These are phyloP conservation scores for Globicephala melas DNA, from an alignment of 2,113 vertebrate species.

Conservation along the genomic window DNA sequence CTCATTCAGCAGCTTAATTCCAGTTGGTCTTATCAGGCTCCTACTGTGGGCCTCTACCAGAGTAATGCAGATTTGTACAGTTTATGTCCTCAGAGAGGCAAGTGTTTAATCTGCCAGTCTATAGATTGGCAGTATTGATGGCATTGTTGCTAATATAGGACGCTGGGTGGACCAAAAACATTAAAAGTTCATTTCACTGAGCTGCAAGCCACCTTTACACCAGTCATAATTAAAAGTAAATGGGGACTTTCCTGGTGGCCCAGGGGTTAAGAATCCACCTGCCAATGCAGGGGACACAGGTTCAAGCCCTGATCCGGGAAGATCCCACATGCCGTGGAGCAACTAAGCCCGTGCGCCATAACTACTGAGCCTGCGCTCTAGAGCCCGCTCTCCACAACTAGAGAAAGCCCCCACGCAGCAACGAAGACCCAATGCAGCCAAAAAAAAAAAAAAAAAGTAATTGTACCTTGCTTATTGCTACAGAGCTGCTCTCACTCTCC, in stretches of 20 bases:
- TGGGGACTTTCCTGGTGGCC: too few relatives aligned
- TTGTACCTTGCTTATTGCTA: not conserved
- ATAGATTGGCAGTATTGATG: not conserved
- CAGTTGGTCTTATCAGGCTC: not conserved
- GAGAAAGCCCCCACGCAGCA: too few relatives aligned
- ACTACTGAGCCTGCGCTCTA: too few relatives aligned
- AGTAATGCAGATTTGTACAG: not conserved
- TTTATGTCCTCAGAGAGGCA: not conserved
- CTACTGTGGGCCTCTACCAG: not conserved
- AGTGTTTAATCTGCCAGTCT: not conserved
- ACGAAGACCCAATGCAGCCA: too few relatives aligned
- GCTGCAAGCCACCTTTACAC: not conserved
- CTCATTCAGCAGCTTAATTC: not conserved
- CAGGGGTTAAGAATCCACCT: too few relatives aligned
- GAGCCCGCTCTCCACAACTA: too few relatives aligned
- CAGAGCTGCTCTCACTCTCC: not conserved
- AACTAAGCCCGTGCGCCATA: too few relatives aligned
- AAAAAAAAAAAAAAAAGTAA: not conserved
- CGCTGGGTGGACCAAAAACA: not conserved
- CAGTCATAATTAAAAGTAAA: not conserved
- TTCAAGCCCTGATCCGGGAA: too few relatives aligned
- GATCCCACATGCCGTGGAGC: too few relatives aligned
- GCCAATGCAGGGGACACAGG: too few relatives aligned
- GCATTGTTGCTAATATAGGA: not conserved
- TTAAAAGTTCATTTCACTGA: not conserved